Evolutionary conservation across 2,888 invertebrate genomes (phyloP).

Genomic region (Amiota mariae): DNA sequence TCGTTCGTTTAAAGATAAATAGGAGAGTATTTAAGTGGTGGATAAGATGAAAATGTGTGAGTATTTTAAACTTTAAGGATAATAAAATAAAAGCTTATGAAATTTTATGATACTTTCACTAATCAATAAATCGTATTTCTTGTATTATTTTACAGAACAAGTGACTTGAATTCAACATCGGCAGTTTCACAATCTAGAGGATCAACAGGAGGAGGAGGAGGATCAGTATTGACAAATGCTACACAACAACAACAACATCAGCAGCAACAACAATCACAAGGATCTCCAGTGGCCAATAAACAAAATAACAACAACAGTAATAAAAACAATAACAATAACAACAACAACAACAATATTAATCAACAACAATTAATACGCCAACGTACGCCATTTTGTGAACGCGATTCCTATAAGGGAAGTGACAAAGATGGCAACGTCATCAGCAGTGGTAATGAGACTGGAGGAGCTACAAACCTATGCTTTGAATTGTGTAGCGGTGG

Average conservation of each 20-base stretch:
- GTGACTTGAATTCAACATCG: constrained; percentile 48
- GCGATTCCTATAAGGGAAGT: constrained; percentile 56
- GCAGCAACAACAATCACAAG: constrained; percentile 31
- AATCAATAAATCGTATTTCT: not conserved
- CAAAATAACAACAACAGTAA: constrained; percentile 51
- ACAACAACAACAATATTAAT: constrained; percentile 50
- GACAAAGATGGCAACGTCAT: constrained; percentile 62
- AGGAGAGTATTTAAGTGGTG: too few species aligned
- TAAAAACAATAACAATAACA: constrained; percentile 54
- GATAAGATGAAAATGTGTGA: too few species aligned
- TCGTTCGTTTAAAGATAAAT: too few species aligned
- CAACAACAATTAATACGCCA: constrained; percentile 39
- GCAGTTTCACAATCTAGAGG: constrained; percentile 34
- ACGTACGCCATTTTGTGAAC: constrained; percentile 12
- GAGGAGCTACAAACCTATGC: constrained; percentile 55
- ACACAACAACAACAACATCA: constrained; percentile 45
- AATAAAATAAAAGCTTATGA: too few species aligned
- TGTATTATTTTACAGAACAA: constrained; percentile 53
- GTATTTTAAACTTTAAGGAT: too few species aligned
- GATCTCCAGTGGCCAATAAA: constrained; percentile 38
- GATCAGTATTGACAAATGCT: constrained; percentile 32
- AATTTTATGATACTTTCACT: too few species aligned
- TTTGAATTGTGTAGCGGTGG: constrained; percentile 47
- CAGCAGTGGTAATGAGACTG: constrained; percentile 49
- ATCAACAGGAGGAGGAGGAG: constrained; percentile 31